These are phyloP conservation scores for Meloidogyne hapla DNA, from an alignment of 1,140 invertebrate species.

Conservation along the genomic window DNA sequence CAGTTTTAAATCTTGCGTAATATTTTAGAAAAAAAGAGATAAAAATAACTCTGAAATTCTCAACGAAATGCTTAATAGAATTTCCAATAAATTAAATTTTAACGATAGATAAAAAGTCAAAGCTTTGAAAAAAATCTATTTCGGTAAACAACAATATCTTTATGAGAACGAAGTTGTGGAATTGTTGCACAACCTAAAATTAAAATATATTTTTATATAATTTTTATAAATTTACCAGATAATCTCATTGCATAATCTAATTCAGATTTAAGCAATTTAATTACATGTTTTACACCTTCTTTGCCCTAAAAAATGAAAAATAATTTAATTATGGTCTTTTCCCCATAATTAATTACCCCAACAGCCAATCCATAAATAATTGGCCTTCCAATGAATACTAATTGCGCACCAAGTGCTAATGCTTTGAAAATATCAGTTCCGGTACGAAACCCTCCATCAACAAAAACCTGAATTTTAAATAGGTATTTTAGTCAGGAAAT, in stretches of 20 bases:
- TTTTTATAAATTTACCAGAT: slow-evolving; percentile 71
- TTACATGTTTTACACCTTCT: slow-evolving; percentile 75
- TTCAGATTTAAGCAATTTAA: slow-evolving; percentile 76
- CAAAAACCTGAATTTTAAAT: slow-evolving; percentile 72
- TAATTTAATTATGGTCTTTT: slow-evolving; percentile 45
- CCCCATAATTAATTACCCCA: slow-evolving; percentile 57
- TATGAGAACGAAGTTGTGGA: slow-evolving; percentile 37
- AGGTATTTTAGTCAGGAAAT: slow-evolving; percentile 59
- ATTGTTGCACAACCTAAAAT: slow-evolving; percentile 47
- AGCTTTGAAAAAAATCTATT: slow-evolving; percentile 21
- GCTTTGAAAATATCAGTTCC: slow-evolving; percentile 89
- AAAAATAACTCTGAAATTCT: too few species aligned
- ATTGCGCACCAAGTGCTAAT: slow-evolving; percentile 79
- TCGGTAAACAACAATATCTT: slow-evolving; percentile 48
- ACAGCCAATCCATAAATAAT: slow-evolving; percentile 81
- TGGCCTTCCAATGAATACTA: slow-evolving; percentile 84
- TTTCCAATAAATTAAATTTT: too few species aligned
- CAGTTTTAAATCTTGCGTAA: too few species aligned
- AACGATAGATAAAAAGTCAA: slow-evolving; percentile 6
- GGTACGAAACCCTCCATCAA: slow-evolving; percentile 82
- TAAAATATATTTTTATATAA: neutral
- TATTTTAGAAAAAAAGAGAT: too few species aligned
- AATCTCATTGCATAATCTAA: slow-evolving; percentile 77
- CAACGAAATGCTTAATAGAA: too few species aligned
- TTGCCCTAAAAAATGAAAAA: slow-evolving; percentile 69